phyloP scores from a whole-genome alignment of 2,797 vertebrate genomes.

The Fratercula arctica region DNA sequence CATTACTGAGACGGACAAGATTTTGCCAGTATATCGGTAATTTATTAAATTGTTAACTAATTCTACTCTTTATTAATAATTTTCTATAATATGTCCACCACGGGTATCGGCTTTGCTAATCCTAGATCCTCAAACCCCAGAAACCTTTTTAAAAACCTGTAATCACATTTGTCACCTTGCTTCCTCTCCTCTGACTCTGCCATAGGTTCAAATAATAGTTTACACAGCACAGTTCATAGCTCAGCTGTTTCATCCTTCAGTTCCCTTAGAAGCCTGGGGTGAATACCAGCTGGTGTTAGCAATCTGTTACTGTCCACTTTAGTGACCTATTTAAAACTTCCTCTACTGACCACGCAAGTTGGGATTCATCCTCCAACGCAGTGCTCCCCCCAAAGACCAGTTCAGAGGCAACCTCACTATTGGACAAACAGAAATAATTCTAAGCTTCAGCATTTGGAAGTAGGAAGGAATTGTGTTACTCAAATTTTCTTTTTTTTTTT shows the following conservation, averaged over 20 bases:
- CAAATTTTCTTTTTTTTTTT: not conserved
- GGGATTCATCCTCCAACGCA: not conserved
- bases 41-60: not conserved
- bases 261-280: constrained; percentile 6
- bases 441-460: not conserved
- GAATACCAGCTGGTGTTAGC: constrained; percentile 15
- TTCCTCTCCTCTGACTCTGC: not conserved
- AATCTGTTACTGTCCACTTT: constrained; percentile 47
- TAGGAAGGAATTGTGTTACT: not conserved
- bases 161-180: not conserved
- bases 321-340: not conserved
- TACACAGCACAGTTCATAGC: not conserved
- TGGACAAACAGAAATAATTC: not conserved
- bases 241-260: constrained; percentile 37
- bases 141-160: not conserved
- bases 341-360: not conserved
- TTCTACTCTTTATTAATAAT: not conserved
- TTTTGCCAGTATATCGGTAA: not conserved
- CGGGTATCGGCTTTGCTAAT: not conserved
- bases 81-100: not conserved
- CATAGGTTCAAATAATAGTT: not conserved
- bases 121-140: not conserved
- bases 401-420: not conserved
- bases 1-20: not conserved
- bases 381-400: not conserved